These are phyloP conservation scores for Erethizon dorsatum DNA, from an alignment of 2,797 vertebrate genomes.

Conservation along the genomic window DNA sequence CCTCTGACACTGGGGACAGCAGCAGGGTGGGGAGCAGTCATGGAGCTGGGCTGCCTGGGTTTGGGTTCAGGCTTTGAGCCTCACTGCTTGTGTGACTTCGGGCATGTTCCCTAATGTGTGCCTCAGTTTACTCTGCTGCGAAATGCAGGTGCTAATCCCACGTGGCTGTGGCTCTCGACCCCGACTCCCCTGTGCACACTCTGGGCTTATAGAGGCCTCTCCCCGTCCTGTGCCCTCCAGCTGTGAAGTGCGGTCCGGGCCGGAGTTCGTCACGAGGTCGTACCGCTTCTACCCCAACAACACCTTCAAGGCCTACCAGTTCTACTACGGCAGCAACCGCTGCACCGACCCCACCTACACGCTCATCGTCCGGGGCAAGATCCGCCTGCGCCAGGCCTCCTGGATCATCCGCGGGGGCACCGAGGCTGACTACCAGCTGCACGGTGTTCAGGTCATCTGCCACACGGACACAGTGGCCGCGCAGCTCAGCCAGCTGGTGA, in stretches of 20 bases:
- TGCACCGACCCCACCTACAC: slow-evolving; percentile 97
- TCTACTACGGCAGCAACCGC: slow-evolving; percentile 97
- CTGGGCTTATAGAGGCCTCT: neutral
- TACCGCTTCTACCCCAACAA: slow-evolving; percentile 97
- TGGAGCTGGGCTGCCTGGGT: neutral
- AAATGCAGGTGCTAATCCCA: neutral
- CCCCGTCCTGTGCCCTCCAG: slow-evolving; percentile 87
- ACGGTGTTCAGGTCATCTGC: slow-evolving; percentile 93
- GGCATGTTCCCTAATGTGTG: neutral
- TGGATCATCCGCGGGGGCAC: slow-evolving; percentile 98
- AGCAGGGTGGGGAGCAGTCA: neutral
- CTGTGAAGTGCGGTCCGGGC: slow-evolving; percentile 97
- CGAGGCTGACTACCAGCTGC: slow-evolving; percentile 96
- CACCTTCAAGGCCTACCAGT: slow-evolving; percentile 97
- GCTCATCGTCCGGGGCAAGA: slow-evolving; percentile 93
- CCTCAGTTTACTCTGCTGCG: neutral
- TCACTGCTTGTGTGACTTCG: neutral
- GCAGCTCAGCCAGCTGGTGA: slow-evolving; percentile 92
- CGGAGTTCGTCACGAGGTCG: slow-evolving; percentile 97
- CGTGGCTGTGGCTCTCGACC: neutral
- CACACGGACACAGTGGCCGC: slow-evolving; percentile 92
- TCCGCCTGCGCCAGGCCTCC: slow-evolving; percentile 96
- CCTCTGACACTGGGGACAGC: too few relatives aligned
- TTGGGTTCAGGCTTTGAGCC: neutral
- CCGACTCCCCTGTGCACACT: too few relatives aligned